Percentiles rank a stretch among this genome's conserved stretches.
Conservation (phyloP, 2,888 invertebrate genomes). For the Caenorhabditis sp. region DNA sequence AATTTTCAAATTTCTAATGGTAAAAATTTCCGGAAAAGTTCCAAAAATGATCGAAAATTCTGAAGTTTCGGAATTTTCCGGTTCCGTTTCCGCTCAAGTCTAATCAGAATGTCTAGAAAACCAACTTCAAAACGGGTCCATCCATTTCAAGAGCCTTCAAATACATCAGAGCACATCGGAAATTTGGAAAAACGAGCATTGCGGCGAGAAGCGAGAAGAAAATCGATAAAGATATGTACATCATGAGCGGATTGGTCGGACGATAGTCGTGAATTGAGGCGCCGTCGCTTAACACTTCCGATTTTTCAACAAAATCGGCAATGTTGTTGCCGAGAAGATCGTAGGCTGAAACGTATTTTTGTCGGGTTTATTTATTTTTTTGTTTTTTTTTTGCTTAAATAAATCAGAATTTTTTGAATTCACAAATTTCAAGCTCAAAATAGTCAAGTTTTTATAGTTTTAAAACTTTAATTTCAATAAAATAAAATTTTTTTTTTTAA, state of each 20-base stretch:
- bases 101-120: too few relatives aligned
- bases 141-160: conserved; percentile 45
- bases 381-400: too few relatives aligned
- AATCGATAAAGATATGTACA: conserved; percentile 60
- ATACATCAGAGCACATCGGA: conserved; percentile 67
- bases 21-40: too few relatives aligned
- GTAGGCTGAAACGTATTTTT: conserved; percentile 49
- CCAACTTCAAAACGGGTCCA: conserved; percentile 23
- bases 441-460: too few relatives aligned
- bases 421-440: too few relatives aligned
- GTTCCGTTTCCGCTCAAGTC: background rate
- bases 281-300: conserved; percentile 17
- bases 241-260: conserved; percentile 43
- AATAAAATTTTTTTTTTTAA: background rate
- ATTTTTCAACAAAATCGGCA: conserved; percentile 35
- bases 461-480: too few relatives aligned
- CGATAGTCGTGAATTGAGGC: conserved; percentile 28
- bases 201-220: conserved; percentile 64
- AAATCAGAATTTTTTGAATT: too few relatives aligned
- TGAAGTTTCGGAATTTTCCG: conserved; percentile 69
- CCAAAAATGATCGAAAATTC: conserved; percentile 80
- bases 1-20: too few relatives aligned
- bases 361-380: too few relatives aligned
- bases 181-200: conserved; percentile 67
- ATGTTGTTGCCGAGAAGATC: conserved; percentile 47